These are phyloP conservation scores for Graphium colonna DNA, from an alignment of 2,888 invertebrate genomes.

Conservation along the genomic window DNA sequence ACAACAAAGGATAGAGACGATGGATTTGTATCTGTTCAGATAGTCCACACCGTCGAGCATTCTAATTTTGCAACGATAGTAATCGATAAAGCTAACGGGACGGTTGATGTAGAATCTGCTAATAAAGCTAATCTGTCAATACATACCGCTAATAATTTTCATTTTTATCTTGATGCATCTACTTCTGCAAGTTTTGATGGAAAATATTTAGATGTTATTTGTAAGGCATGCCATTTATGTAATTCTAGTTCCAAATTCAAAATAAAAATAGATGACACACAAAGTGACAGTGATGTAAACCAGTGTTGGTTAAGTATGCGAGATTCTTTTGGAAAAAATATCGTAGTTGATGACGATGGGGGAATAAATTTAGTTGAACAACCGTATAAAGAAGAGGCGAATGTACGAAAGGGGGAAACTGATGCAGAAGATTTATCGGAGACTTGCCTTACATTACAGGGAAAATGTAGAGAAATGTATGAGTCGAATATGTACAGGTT, in stretches of 20 bases:
- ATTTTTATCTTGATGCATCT: conserved; percentile 49
- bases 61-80: conserved; percentile 73
- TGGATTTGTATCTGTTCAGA: conserved; percentile 55
- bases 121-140: conserved; percentile 49
- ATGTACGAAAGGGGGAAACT: conserved; percentile 27
- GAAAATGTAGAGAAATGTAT: conserved; percentile 53
- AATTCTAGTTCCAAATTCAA: conserved; percentile 49
- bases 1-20: conserved; percentile 41
- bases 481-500: conserved; percentile 53
- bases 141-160: conserved; percentile 47
- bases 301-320: conserved; percentile 58
- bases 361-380: conserved; percentile 45
- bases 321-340: conserved; percentile 57
- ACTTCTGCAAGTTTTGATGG: conserved; percentile 60
- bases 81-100: conserved; percentile 54
- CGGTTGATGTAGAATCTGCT: conserved; percentile 56
- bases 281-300: conserved; percentile 37
- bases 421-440: conserved; percentile 38
- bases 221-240: conserved; percentile 55
- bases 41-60: conserved; percentile 67
- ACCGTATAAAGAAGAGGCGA: conserved; percentile 31
- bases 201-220: conserved; percentile 47
- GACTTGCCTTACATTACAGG: conserved; percentile 41
- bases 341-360: conserved; percentile 60
- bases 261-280: conserved; percentile 40